Evolutionary conservation across 2,888 invertebrate genomes (phyloP).

Genomic region (Norana najaformis): DNA sequence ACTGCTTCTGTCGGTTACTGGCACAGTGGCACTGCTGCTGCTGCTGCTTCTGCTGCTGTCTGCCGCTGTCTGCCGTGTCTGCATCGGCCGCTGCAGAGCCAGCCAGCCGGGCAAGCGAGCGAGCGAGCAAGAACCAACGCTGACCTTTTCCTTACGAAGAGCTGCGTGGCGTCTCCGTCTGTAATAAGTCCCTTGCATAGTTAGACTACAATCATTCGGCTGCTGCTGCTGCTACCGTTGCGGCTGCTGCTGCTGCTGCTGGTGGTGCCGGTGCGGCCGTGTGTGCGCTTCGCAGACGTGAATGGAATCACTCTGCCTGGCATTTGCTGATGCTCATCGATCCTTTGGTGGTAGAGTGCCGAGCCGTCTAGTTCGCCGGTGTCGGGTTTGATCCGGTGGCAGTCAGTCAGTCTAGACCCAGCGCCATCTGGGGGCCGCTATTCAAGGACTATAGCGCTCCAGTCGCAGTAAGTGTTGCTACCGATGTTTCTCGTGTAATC

Average conservation of each 20-base stretch:
- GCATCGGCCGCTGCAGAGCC: not conserved
- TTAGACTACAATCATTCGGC: conserved; percentile 3
- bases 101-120: not conserved
- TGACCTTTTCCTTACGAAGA: not conserved
- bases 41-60: conserved; percentile 17
- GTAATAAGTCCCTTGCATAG: too few species aligned
- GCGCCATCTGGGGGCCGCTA: not conserved
- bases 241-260: not conserved
- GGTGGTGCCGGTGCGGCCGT: not conserved
- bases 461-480: not conserved
- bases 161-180: too few species aligned
- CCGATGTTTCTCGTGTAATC: not conserved
- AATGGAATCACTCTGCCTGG: conserved; percentile 18
- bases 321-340: conserved; percentile 8
- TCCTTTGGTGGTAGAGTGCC: not conserved
- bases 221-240: not conserved
- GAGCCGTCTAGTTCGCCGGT: not conserved
- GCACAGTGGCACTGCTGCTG: not conserved
- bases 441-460: not conserved
- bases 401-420: not conserved
- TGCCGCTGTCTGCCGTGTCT: not conserved
- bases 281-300: not conserved
- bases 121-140: not conserved
- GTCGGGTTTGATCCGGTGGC: not conserved
- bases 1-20: conserved; percentile 15